Percentiles rank a stretch among this genome's conserved stretches.
These are phyloP conservation scores for Rhynchonycteris naso DNA, from an alignment of 2,797 vertebrate species.

Conservation along the genomic window DNA sequence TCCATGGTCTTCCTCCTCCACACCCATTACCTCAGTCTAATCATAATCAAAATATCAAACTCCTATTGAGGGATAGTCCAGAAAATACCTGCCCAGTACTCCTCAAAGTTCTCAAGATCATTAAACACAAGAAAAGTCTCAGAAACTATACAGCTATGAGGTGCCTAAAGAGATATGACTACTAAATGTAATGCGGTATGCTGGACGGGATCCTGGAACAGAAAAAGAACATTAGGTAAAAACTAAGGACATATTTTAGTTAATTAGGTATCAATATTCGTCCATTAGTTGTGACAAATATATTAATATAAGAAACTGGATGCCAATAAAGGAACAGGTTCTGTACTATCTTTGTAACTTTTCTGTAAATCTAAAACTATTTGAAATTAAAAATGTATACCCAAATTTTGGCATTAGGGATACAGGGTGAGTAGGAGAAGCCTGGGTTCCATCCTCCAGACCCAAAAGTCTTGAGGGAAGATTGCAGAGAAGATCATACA, in stretches of 20 bases:
- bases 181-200: neutral
- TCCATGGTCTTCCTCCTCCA: neutral
- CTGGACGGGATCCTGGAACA: neutral
- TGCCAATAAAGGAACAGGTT: neutral
- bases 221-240: neutral
- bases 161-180: neutral
- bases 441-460: neutral
- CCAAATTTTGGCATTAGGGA: neutral
- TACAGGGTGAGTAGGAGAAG: neutral
- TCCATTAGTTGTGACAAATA: neutral
- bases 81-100: neutral
- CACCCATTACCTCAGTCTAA: neutral
- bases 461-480: neutral
- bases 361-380: neutral
- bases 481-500: neutral
- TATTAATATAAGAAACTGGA: neutral
- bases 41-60: neutral
- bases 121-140: neutral
- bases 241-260: neutral
- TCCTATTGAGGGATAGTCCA: neutral
- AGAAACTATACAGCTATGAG: neutral
- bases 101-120: neutral
- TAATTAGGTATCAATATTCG: neutral
- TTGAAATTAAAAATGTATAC: neutral
- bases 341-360: neutral